Evolutionary conservation across 2,113 vertebrate species (phyloP), one percentile per base, ranked within the genome.

Genomic region (Kryptolebias marmoratus): DNA sequence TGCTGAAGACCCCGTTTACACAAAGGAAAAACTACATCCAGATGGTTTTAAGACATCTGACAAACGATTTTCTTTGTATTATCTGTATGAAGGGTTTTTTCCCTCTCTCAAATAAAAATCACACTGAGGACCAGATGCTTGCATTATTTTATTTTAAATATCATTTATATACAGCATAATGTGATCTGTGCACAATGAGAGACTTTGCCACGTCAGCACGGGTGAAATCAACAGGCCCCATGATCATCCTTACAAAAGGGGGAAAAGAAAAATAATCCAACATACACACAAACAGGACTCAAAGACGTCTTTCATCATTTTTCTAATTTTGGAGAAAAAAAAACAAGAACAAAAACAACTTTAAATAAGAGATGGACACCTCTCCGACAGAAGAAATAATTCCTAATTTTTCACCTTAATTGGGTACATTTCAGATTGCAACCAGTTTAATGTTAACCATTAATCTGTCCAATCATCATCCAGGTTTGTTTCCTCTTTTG

Each of bases 121-220:
- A 42, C 7, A 47, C 10, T 28, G 22, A 55, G 3, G 27, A 14
- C 11, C 10, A 27, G 52, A 39, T 30, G 11, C 47, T 31, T 70
- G 27, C 32, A 45, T n/a, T 7, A 58, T 52, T 77, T 27, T 11
- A 22, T 65, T 48, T 84, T 86, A 87, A 74, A 81, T 86, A 22
- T 8, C n/a, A 4, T 73, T 53, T 22, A 54, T 62, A 76, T 30
- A 75, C 48, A 73, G 65, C 13, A 75, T n/a, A 44, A 55, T 10
- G 22, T 61, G 39, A 64, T 64, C n/a, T 31, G 28, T n/a, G 22
- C 0, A 36, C 28, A 1, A 18, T n/a, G 15, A 16, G 22, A n/a
- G 16, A n/a, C 45, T 14, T 5, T n/a, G 47, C 59, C 31, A 18
- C 6, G 18, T 15, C 54, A 32, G 28, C 42, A 31, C n/a, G 3